phyloP scores from a whole-genome alignment of 1,140 invertebrate genomes.

The Coptotermes formosanus region DNA sequence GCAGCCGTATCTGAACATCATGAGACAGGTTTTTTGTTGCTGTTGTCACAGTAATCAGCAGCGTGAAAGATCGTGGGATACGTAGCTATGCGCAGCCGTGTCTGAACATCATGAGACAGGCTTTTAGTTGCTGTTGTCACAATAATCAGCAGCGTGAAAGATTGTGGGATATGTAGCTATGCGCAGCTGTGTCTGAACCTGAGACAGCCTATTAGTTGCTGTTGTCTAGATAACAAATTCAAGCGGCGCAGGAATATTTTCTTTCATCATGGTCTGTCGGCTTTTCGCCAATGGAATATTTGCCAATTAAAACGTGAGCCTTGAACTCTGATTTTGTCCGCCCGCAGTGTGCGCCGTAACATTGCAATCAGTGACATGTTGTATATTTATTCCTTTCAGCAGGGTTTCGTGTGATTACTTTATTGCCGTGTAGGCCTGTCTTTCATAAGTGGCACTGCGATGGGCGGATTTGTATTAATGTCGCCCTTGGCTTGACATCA shows the following conservation, averaged over 20 bases:
- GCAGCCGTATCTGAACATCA: too few relatives aligned
- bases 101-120: too few relatives aligned
- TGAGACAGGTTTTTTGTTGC: too few relatives aligned
- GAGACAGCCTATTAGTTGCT: too few relatives aligned
- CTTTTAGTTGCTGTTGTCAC: too few relatives aligned
- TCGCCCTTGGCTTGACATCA: not conserved
- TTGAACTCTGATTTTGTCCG: not conserved
- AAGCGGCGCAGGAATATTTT: not conserved
- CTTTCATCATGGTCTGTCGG: not conserved
- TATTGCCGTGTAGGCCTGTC: not conserved
- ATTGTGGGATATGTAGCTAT: too few relatives aligned
- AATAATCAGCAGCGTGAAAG: too few relatives aligned
- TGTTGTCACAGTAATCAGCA: too few relatives aligned
- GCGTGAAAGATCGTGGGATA: too few relatives aligned
- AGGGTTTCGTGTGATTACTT: not conserved
- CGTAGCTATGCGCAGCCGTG: too few relatives aligned
- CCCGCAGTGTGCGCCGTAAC: not conserved
- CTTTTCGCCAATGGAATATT: not conserved
- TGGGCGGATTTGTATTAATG: not conserved
- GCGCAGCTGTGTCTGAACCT: too few relatives aligned
- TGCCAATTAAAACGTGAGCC: not conserved
- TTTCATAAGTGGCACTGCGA: not conserved
- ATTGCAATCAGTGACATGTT: not conserved
- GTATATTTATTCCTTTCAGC: not conserved
- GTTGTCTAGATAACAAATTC: not conserved